Evolutionary conservation across 1,140 invertebrate genomes (phyloP), one percentile per base, ranked within the genome.

Genomic region (Drosophila mayri): DNA sequence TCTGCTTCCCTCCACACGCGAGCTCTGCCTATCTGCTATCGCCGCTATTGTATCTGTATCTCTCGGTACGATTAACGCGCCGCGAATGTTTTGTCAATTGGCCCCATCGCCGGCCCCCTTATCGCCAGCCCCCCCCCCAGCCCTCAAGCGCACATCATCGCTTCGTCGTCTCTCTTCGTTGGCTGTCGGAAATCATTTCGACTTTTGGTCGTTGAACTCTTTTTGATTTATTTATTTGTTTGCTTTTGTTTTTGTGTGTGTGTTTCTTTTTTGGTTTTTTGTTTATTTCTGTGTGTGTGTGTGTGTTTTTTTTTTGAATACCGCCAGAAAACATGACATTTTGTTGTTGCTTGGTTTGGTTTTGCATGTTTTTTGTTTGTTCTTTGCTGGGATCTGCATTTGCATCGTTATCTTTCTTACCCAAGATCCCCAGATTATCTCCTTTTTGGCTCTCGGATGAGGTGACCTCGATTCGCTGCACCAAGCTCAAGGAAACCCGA

Each of bases 121-220:
- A 37, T 50, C 47, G 47, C 47, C 38, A 22, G 49, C 32, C 20
- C 43, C 32, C n/a, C 0, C 7, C 40, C 20, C 66, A 10, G 30
- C 38, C 40, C 50, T 44, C n/a, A 18, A 49, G 35, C 18, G 41
- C 25, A 32, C 62, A 38, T 67, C 41, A 35, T 38, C 44, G 30
- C 43, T 43, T 43, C 46, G 66, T 30, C 46, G 59, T 35, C 46
- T 47, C 75, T 54, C 75, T 60, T 50, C 60, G 40, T 59, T 68
- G 67, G 54, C 52, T 54, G 83, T 82, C 83, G 83, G 79, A 87
- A 79, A 86, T 76, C 74, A 82, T 82, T 86, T 86, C 49, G 81
- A 75, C 85, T 90, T 90, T 88, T 88, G 84, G 84, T 88, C 84
- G 81, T 88, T 88, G 84, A 88, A 88, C 84, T 86, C 83, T 73